phyloP scores from a whole-genome alignment of 2,113 vertebrate species.

The Callocephalon fimbriatum region DNA sequence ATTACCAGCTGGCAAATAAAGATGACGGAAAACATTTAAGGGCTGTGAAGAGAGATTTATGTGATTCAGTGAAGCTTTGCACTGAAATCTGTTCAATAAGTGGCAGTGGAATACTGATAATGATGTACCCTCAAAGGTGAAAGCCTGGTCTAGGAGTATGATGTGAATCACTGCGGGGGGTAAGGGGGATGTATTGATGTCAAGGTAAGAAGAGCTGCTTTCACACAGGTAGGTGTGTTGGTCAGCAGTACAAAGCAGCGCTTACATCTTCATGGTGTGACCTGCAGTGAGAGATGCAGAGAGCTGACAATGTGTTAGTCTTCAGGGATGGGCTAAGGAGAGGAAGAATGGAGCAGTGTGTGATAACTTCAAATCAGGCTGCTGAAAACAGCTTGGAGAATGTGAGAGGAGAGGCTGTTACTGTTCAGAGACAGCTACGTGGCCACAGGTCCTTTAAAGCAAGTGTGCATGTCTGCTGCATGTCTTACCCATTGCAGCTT shows the following conservation, averaged over 20 bases:
- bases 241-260: neutral
- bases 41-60: neutral
- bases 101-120: neutral
- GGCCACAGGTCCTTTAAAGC: neutral
- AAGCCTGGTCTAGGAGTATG: neutral
- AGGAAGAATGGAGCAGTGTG: neutral
- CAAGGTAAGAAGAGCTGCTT: neutral
- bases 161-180: too few species aligned
- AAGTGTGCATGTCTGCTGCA: neutral
- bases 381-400: neutral
- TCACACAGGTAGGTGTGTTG: neutral
- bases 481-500: neutral
- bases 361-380: neutral
- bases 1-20: neutral
- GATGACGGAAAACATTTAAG: neutral
- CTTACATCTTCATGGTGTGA: neutral
- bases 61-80: conserved; percentile 2
- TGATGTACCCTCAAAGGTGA: neutral
- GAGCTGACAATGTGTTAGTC: neutral
- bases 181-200: neutral
- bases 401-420: neutral
- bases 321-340: neutral
- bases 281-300: neutral
- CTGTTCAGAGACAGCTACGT: neutral
- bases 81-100: neutral